Evolutionary conservation across 2,888 invertebrate species (phyloP), one percentile per base, ranked within the genome.

Genomic region (Steromphala cineraria): DNA sequence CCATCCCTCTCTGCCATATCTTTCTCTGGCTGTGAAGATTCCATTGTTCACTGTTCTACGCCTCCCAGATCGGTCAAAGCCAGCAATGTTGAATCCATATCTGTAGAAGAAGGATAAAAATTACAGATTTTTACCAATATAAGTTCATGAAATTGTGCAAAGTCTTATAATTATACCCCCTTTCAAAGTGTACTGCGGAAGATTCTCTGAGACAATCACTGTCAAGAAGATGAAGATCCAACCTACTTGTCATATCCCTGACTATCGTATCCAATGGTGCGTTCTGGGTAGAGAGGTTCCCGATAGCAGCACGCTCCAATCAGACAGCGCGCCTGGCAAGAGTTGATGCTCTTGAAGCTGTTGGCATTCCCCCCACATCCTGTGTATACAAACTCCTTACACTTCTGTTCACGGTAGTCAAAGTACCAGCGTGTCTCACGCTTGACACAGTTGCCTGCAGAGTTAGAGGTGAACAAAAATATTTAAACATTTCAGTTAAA

Each of bases 281-380:
- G 83, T 13, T 79, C 81, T 24, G 78, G 84, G 19, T 85, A 82
- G 31, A 85, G 83, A 0, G 87, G 89, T 40, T 81, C 84, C 67
- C 92, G 83, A 78, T 87, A 87, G 76, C 92, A 91, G 80, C 92
- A 92, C 15, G 92, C 89, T 5, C 92, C 91, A 21, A 88, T 82
- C 53, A 86, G 83, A 85, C 92, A 92, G 36, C 83, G 78, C 0
- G 84, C 62, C 83, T 90, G 87, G 79, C 92, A 92, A 0, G 85
- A 85, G 17, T 83, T 83, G 40, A 84, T 81, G 0, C 87, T 84
- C 0, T 67, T 81, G 83, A 91, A 92, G 83, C 89, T 89, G 81
- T 92, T 91, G 3, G 88, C 86, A 80, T 91, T 91, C 1, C 91
- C 91, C 19, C 82, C 83, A 83, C 92, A 91, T 8, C 92, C 91